Percentiles rank a stretch among this genome's conserved stretches.
These are phyloP conservation scores for Sinonovacula constricta DNA, from an alignment of 1,140 invertebrate species.

Conservation along the genomic window DNA sequence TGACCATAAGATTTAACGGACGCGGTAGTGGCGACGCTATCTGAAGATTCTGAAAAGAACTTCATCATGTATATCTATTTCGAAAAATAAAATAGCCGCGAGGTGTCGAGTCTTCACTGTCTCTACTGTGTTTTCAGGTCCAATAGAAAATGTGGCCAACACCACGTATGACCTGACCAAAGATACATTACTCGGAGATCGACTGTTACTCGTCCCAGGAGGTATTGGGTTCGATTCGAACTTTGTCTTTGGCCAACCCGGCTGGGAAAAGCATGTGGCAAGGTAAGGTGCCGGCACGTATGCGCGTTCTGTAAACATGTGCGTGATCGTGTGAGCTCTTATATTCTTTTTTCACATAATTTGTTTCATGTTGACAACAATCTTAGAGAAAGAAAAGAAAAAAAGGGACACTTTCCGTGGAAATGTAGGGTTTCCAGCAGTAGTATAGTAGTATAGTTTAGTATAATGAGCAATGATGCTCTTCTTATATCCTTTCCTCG, in stretches of 20 bases:
- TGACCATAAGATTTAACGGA: too few species aligned
- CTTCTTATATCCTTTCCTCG: too few species aligned
- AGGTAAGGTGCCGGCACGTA: conserved; percentile 60
- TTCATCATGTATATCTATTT: too few species aligned
- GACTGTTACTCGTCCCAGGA: conserved; percentile 60
- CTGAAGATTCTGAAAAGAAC: too few species aligned
- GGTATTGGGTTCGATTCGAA: conserved; percentile 87
- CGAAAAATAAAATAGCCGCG: too few species aligned
- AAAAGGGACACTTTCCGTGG: too few species aligned
- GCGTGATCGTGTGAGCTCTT: background rate
- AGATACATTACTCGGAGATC: conserved; percentile 79
- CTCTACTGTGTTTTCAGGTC: conserved; percentile 82
- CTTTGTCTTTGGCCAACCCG: conserved; percentile 82
- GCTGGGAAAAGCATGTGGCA: conserved; percentile 65
- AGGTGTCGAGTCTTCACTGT: too few species aligned
- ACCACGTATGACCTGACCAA: conserved; percentile 86
- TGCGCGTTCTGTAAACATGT: background rate
- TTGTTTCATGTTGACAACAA: background rate
- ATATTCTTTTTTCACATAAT: background rate
- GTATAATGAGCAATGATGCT: too few species aligned
- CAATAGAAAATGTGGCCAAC: conserved; percentile 83
- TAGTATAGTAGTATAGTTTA: too few species aligned
- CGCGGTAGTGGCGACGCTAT: too few species aligned
- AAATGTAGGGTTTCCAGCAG: too few species aligned
- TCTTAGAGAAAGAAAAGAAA: too few species aligned